Conservation (phyloP, 2,797 vertebrate species). For the Esox masquinongy region DNA sequence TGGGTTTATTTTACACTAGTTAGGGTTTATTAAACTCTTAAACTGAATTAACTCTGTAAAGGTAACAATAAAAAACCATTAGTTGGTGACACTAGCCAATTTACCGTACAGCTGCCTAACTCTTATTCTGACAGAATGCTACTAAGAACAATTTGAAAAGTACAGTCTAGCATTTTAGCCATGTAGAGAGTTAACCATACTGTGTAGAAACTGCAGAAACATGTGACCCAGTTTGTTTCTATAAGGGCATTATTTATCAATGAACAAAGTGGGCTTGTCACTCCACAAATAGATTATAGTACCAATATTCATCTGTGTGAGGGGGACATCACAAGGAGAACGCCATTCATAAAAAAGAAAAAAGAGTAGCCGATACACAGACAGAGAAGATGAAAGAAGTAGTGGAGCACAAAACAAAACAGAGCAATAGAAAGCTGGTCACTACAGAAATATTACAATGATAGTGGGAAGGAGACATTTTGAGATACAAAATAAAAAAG, state of each 20-base stretch:
- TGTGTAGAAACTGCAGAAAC: background rate
- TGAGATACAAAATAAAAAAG: background rate
- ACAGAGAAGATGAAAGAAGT: background rate
- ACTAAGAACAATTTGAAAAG: background rate
- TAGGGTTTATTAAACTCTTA: no score
- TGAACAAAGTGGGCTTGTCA: background rate
- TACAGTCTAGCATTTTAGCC: background rate
- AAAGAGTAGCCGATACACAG: background rate
- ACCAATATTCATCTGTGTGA: constrained; percentile 1
- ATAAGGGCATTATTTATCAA: constrained; percentile 12
- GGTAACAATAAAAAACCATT: no score
- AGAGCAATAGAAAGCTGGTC: background rate
- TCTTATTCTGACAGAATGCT: background rate
- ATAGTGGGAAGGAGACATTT: background rate
- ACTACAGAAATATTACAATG: background rate
- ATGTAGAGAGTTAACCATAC: background rate
- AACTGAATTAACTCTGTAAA: no score
- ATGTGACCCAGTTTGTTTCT: constrained; percentile 12
- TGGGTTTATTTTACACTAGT: no score
- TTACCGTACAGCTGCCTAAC: background rate
- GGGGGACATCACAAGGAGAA: background rate
- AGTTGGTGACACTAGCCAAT: background rate
- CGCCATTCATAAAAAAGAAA: background rate
- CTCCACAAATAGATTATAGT: background rate
- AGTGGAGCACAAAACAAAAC: background rate